These are phyloP conservation scores for Nomada lathburiana DNA, from an alignment of 2,888 invertebrate species.

Conservation along the genomic window DNA sequence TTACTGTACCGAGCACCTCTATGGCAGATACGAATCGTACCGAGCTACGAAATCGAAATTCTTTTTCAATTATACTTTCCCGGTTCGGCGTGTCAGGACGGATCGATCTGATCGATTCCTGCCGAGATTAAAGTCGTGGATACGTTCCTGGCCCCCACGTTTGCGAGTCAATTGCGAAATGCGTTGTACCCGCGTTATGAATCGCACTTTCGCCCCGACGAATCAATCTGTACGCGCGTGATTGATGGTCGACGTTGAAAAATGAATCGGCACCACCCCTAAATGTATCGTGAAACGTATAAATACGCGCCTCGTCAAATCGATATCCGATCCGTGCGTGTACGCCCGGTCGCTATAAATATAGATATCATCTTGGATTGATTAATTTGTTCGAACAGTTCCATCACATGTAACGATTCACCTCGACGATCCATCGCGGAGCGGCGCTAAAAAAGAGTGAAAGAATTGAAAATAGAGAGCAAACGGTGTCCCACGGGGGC, in stretches of 20 bases:
- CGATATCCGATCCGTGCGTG: neutral
- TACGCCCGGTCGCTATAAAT: neutral
- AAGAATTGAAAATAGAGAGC: neutral
- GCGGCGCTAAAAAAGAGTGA: neutral
- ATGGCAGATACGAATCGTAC: neutral
- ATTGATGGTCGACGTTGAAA: conserved; percentile 20
- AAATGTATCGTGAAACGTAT: neutral
- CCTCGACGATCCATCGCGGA: neutral
- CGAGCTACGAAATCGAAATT: neutral
- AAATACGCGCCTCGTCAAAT: neutral
- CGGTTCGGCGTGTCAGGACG: neutral
- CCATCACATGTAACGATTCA: neutral
- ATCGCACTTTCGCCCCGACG: conserved; percentile 3
- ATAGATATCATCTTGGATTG: neutral
- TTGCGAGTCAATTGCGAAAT: neutral
- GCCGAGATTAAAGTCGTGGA: neutral
- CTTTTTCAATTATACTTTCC: neutral
- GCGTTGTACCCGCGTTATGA: neutral
- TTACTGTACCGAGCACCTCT: neutral
- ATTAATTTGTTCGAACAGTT: neutral
- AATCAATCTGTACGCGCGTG: conserved; percentile 7
- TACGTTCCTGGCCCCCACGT: neutral
- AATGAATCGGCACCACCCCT: neutral
- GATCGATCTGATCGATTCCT: neutral
- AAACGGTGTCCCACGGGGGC: neutral